A percentile compares a stretch with the other conserved stretches of the same genome.
Evolutionary conservation across 2,888 invertebrate species (phyloP).

Genomic region (Reticulitermes lucifugus): DNA sequence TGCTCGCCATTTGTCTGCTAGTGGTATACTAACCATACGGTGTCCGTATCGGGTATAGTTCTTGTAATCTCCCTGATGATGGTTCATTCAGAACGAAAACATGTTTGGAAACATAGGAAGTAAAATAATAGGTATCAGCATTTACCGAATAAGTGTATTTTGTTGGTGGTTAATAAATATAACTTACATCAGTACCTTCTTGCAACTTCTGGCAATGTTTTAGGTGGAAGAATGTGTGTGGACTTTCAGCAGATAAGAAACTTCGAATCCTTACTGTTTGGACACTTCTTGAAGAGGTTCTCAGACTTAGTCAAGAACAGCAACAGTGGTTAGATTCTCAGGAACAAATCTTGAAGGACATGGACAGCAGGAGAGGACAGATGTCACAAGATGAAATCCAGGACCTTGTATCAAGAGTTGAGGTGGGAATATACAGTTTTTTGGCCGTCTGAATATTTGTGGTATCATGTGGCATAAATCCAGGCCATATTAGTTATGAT

Average conservation of each 20-base stretch:
- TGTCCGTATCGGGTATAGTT: too few relatives aligned
- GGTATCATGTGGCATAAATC: too few relatives aligned
- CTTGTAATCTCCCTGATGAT: too few relatives aligned
- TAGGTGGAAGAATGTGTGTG: slow-evolving; percentile 82
- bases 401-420: slow-evolving; percentile 39
- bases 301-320: slow-evolving; percentile 68
- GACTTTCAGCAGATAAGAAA: slow-evolving; percentile 78
- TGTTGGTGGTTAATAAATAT: too few relatives aligned
- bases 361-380: slow-evolving; percentile 60
- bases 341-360: slow-evolving; percentile 70
- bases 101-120: too few relatives aligned
- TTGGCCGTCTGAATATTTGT: background rate
- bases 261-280: slow-evolving; percentile 73
- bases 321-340: slow-evolving; percentile 73
- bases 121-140: too few relatives aligned
- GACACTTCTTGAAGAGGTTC: slow-evolving; percentile 71
- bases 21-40: too few relatives aligned
- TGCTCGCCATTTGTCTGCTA: too few relatives aligned
- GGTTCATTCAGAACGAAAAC: too few relatives aligned
- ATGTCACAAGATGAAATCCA: slow-evolving; percentile 44
- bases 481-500: too few relatives aligned
- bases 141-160: too few relatives aligned
- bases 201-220: background rate
- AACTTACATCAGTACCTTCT: background rate
- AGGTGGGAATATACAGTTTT: slow-evolving; percentile 44